These are phyloP conservation scores for Slavum lentiscoides DNA, from an alignment of 2,888 invertebrate species.

Conservation along the genomic window DNA sequence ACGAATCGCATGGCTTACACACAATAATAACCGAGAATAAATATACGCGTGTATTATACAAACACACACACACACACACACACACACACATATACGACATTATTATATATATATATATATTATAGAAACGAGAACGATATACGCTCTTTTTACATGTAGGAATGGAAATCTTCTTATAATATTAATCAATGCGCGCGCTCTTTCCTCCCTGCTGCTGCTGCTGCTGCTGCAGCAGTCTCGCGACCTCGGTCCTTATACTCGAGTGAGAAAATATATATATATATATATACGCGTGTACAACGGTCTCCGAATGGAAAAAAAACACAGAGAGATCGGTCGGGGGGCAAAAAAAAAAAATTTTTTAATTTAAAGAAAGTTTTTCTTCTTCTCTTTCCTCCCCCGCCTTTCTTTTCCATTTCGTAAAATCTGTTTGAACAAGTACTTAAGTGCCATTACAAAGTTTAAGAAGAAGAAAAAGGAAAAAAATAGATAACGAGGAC, in stretches of 20 bases:
- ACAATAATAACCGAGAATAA: conserved; percentile 33
- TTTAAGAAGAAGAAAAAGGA: conserved; percentile 23
- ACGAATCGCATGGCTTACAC: conserved; percentile 37
- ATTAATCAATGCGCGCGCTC: conserved; percentile 29
- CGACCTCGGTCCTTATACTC: conserved; percentile 3
- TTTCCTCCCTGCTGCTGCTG: conserved; percentile 5
- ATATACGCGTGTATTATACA: neutral
- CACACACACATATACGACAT: conserved; percentile 15
- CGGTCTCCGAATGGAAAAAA: conserved; percentile 15
- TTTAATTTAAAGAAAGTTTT: conserved; percentile 51
- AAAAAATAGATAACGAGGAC: conserved; percentile 46
- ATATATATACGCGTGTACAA: neutral
- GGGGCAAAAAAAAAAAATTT: conserved; percentile 17
- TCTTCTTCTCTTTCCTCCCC: neutral
- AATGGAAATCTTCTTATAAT: conserved; percentile 46
- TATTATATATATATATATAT: too few relatives aligned
- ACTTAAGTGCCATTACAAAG: conserved; percentile 50
- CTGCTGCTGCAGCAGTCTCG: neutral
- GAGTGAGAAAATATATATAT: conserved; percentile 3
- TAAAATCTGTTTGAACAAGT: conserved; percentile 48
- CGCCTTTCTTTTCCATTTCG: conserved; percentile 7
- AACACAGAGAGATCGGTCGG: conserved; percentile 3
- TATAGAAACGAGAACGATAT: conserved; percentile 18
- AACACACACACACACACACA: conserved; percentile 3
- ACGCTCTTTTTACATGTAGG: conserved; percentile 14